Evolutionary conservation across 2,113 vertebrate genomes (phyloP).

Genomic region (Onychostruthus taczanowskii): DNA sequence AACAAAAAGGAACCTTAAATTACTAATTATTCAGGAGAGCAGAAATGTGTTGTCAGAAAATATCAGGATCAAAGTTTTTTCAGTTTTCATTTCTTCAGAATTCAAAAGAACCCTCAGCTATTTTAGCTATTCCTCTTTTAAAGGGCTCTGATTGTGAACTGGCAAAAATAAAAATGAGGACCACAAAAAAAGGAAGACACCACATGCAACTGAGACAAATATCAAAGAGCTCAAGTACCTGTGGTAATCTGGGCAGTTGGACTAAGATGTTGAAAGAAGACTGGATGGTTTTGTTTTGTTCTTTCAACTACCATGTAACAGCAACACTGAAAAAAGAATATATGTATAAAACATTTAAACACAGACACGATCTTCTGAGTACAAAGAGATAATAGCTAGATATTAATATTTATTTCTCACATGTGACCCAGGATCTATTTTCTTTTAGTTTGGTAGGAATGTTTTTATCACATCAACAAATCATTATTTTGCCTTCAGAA

Average conservation of each 20-base stretch:
- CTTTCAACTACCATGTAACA: neutral
- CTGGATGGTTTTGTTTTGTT: neutral
- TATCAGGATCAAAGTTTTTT: neutral
- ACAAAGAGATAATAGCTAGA: neutral
- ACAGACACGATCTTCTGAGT: neutral
- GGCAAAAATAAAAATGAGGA: neutral
- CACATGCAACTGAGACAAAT: neutral
- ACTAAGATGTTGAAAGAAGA: neutral
- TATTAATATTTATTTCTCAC: neutral
- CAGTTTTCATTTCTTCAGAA: neutral
- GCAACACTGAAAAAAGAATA: neutral
- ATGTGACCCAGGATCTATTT: neutral
- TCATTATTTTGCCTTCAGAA: neutral
- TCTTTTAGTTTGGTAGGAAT: neutral
- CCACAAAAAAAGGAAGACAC: neutral
- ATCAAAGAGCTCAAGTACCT: neutral
- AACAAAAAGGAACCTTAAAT: neutral
- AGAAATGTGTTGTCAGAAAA: neutral
- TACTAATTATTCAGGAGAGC: neutral
- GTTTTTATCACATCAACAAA: neutral
- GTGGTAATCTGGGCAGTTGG: neutral
- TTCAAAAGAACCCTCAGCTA: neutral
- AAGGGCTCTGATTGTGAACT: neutral
- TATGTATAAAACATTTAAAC: neutral
- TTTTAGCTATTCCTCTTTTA: neutral